Evolutionary conservation across 2,888 invertebrate genomes (phyloP).

Genomic region (Allolobophora icterica): DNA sequence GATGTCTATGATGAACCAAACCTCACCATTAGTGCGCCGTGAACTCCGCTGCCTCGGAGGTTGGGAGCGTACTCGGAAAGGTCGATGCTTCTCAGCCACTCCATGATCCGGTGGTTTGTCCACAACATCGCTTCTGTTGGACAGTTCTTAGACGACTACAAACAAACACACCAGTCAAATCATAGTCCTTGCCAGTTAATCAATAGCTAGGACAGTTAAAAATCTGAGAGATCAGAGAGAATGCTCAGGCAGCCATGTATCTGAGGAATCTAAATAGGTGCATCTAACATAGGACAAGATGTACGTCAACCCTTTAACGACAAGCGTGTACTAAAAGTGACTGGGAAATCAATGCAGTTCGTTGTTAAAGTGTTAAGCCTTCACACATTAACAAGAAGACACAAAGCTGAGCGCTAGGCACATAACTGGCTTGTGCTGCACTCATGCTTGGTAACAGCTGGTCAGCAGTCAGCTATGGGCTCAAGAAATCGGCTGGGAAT

Average conservation of each 20-base stretch:
- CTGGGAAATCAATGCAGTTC: too few relatives aligned
- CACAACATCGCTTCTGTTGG: slow-evolving; percentile 69
- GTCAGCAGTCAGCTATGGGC: too few relatives aligned
- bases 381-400: too few relatives aligned
- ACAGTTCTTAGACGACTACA: slow-evolving; percentile 28
- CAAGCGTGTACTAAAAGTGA: too few relatives aligned
- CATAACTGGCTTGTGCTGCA: too few relatives aligned
- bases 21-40: slow-evolving; percentile 87
- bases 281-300: too few relatives aligned
- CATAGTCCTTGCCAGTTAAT: background rate
- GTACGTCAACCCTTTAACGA: too few relatives aligned
- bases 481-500: too few relatives aligned
- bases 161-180: slow-evolving; percentile 31
- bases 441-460: too few relatives aligned
- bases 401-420: too few relatives aligned
- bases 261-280: background rate
- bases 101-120: slow-evolving; percentile 93
- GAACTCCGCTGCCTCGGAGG: slow-evolving; percentile 87
- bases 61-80: slow-evolving; percentile 98
- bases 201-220: background rate
- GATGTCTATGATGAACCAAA: background rate
- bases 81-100: slow-evolving; percentile 95
- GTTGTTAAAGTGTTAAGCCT: too few relatives aligned
- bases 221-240: background rate
- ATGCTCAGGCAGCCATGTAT: background rate